Evolutionary conservation across 92 coral and sea anemone genomes (phyloP).

Genomic region (Plumapathes pennacea): DNA sequence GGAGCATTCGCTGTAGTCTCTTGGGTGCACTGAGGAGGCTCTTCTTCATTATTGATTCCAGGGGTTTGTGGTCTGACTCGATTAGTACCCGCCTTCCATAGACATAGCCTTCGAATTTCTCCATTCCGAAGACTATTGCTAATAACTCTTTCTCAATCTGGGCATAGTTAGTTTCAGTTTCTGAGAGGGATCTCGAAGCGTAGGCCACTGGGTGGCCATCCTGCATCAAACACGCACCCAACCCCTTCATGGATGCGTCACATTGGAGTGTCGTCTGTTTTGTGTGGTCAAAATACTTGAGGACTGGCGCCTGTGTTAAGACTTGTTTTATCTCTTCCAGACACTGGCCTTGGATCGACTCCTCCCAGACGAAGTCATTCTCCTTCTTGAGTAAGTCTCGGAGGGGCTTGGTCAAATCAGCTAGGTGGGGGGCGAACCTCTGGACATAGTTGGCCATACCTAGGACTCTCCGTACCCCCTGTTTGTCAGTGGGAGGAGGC

Average conservation of each 20-base stretch:
- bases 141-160: conserved; percentile 55
- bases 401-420: conserved; percentile 22
- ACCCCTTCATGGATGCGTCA: conserved; percentile 50
- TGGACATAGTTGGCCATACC: conserved; percentile 40
- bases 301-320: conserved; percentile 45
- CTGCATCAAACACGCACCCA: conserved; percentile 56
- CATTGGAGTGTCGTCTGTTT: conserved; percentile 42
- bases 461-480: conserved; percentile 25
- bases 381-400: conserved; percentile 21
- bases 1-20: conserved; percentile 29
- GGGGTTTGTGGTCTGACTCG: conserved; percentile 56
- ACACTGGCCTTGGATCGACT: conserved; percentile 15
- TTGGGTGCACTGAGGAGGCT: conserved; percentile 37
- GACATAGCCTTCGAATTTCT: conserved; percentile 56
- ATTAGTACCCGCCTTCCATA: conserved; percentile 42
- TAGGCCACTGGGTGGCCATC: conserved; percentile 56
- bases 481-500: conserved; percentile 53
- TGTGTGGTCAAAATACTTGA: conserved; percentile 55
- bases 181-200: conserved; percentile 52
- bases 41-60: conserved; percentile 24
- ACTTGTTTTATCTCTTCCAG: conserved; percentile 13
- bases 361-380: conserved; percentile 17
- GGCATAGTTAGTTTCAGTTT: conserved; percentile 48
- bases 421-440: conserved; percentile 20
- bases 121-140: conserved; percentile 54